These are phyloP conservation scores for Clarias gariepinus DNA, from an alignment of 2,113 vertebrate genomes.

Conservation along the genomic window DNA sequence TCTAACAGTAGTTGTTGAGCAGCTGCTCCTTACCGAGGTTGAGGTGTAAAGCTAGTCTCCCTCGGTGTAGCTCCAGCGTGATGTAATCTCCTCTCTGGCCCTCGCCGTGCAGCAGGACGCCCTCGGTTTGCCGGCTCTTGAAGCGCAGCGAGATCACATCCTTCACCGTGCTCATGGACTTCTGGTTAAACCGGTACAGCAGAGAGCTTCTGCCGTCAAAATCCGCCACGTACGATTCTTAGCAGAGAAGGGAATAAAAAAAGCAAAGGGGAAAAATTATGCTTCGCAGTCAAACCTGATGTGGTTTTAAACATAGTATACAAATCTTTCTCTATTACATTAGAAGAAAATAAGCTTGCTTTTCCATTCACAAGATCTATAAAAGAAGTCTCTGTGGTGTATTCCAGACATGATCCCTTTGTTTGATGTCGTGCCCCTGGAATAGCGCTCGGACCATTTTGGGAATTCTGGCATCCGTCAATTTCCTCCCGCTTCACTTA, in stretches of 20 bases:
- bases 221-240: slow-evolving; percentile 91
- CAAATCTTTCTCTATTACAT: background rate
- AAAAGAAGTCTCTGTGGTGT: background rate
- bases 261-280: background rate
- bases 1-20: background rate
- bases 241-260: background rate
- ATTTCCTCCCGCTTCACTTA: too few relatives aligned
- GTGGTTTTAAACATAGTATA: background rate
- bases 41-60: slow-evolving; percentile 85
- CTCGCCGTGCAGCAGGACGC: slow-evolving; percentile 93
- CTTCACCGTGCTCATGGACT: slow-evolving; percentile 95
- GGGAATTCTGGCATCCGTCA: too few relatives aligned
- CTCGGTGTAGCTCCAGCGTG: slow-evolving; percentile 90
- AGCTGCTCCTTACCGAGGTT: slow-evolving; percentile 80
- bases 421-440: background rate
- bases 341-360: background rate
- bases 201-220: slow-evolving; percentile 95
- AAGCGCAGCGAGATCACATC: slow-evolving; percentile 95
- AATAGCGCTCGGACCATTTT: too few relatives aligned
- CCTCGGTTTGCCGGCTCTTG: slow-evolving; percentile 91
- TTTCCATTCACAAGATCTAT: background rate
- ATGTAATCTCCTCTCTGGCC: slow-evolving; percentile 93
- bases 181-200: slow-evolving; percentile 98
- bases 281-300: background rate
- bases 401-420: background rate